Base-by-base conservation (phyloP, 2,113 vertebrate species). In the Helogale parvula region DNA sequence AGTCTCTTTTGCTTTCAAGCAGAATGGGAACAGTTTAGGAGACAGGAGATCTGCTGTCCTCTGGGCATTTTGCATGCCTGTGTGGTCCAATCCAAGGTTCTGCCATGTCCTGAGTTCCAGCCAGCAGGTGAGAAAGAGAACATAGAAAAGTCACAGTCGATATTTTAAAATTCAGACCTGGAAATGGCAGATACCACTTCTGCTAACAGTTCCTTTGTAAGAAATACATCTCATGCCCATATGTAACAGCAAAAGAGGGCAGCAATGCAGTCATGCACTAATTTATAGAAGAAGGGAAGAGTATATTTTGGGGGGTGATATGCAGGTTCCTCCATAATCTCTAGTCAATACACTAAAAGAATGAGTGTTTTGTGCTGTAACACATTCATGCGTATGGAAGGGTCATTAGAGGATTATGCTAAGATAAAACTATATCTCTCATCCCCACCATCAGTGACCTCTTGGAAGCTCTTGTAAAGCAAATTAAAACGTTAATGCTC, bases 401-500 rank as follows among this genome's bases (percentile, higher is more conserved):
- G 95, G 25, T n/a, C 65, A 84, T 95, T 96, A 76, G 52, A 63
- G 77, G 15, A 63, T 68, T 72, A 95, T 47, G 17, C 65, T n/a
- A 94, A 57, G n/a, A 89, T 33, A 80, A 97, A 97, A 16, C n/a
- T 52, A 68, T 52, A 2, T 74, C 5, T 92, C 33, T 91, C 91
- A 38, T 71, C 83, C 50, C 17, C 47, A 38, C 88, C 9, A 71
- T 80, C 38, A 6, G 69, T 21, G 66, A 85, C 33, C 29, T n/a
- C 21, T 47, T 98, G 93, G 13, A 79, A 98, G 2, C n/a, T 94
- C 84, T 97, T 66, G 11, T 80, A 93, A 93, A 54, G 7, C 93
- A 81, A 82, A 95, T 90, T 57, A 97, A 97, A 88, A 47, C 19
- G 97, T 63, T 35, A 87, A 0, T 81, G 69, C 65, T 60, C 57